Evolutionary conservation across 2,113 vertebrate species (phyloP).

Genomic region (Silurus glanis): DNA sequence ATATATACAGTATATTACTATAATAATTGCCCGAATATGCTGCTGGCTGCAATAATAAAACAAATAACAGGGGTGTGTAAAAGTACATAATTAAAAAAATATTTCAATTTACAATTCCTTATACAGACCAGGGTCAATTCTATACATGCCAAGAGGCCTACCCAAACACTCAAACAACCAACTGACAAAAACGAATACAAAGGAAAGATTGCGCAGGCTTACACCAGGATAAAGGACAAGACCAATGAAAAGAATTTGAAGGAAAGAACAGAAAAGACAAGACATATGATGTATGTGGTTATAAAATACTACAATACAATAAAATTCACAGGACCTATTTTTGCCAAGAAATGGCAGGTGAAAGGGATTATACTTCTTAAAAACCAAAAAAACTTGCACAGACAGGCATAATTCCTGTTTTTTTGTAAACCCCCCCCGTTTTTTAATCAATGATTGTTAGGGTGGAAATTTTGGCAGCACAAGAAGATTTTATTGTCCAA

Average conservation of each 20-base stretch:
- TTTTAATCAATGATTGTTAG: constrained; percentile 21
- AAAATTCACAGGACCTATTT: constrained; percentile 35
- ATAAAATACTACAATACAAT: constrained; percentile 53
- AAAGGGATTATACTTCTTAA: constrained; percentile 60
- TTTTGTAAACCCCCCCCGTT: neutral
- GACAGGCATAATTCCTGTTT: constrained; percentile 53
- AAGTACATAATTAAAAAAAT: neutral
- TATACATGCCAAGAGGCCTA: neutral
- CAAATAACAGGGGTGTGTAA: neutral
- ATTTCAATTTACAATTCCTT: neutral
- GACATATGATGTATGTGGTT: constrained; percentile 59
- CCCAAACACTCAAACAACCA: constrained; percentile 13
- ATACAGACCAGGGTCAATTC: neutral
- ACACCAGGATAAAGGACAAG: neutral
- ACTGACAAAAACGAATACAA: neutral
- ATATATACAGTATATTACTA: too few relatives aligned
- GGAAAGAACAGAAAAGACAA: constrained; percentile 13
- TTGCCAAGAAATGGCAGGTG: constrained; percentile 59
- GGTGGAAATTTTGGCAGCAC: constrained; percentile 46
- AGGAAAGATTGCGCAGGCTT: neutral
- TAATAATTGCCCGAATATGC: too few relatives aligned
- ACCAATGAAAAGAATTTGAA: constrained; percentile 2
- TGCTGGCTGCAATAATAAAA: too few relatives aligned
- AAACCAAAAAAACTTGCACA: constrained; percentile 54
- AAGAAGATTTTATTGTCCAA: constrained; percentile 15